Base-by-base conservation (phyloP, 2,888 invertebrate genomes). In the Rhopalosiphum nymphaeae region DNA sequence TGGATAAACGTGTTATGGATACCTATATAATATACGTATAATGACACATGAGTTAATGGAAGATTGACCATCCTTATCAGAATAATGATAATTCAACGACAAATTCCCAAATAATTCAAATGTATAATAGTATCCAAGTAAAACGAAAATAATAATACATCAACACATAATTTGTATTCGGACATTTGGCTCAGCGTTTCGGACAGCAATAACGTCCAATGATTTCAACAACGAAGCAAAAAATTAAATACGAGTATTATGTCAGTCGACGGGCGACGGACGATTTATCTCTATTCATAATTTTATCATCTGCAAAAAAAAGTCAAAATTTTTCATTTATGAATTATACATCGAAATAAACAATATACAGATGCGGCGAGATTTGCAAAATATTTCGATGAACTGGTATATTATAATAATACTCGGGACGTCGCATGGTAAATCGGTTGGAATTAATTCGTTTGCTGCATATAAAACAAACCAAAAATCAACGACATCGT, bases 371-470 rank as follows among this genome's bases (percentile, higher is more conserved):
- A 87, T 87, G 87, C 29, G 61, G 13, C 9, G 87, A 92, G 46
- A 92, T 92, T 92, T 87, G 92, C 86, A 92, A 92, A 92, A 87
- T 92, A 87, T 92, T 87, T 91, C 56, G 91, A 92, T 46, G 61
- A 36, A 36, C 78, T 9, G 21, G 86, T n/a, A 57, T 56, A 67
- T 67, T 26, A 53, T 36, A 53, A 90, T 53, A 78, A 91, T 49
- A 36, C 26, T 49, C 61, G 36, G 61, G 46, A 49, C 25, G 44
- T 44, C 57, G 57, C 56, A 91, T 57, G 3, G 44, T 46, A 36
- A 87, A 61, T 67, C 49, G 25, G 56, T 87, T 49, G 46, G 86
- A 44, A 87, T 92, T 87, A 92, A 87, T 92, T 92, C 61, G 42
- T 92, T 86, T 92, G 25, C 13, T 86, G 91, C 57, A 91, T 91